Evolutionary conservation across 2,888 invertebrate genomes (phyloP).

Genomic region (Thera britannica): DNA sequence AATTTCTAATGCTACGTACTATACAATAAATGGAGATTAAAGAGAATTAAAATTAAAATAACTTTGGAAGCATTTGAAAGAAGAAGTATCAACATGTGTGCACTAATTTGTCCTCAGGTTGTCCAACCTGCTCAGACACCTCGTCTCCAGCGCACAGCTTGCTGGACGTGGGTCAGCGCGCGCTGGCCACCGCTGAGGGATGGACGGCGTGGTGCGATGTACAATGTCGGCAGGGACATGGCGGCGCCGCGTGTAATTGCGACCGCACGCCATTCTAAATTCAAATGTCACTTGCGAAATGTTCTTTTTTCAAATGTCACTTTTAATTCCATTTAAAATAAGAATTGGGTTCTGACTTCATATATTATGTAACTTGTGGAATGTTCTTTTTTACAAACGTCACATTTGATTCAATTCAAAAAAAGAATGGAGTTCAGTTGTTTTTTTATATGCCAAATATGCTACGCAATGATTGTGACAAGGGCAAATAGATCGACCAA

Average conservation of each 20-base stretch:
- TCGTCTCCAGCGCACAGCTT: constrained; percentile 30
- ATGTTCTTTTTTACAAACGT: too few relatives aligned
- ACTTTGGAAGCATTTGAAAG: too few relatives aligned
- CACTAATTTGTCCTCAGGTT: constrained; percentile 57
- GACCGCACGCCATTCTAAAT: constrained; percentile 86
- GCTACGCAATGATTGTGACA: background rate
- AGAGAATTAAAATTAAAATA: too few relatives aligned
- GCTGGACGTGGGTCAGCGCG: constrained; percentile 19
- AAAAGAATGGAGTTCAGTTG: too few relatives aligned
- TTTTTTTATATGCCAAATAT: too few relatives aligned
- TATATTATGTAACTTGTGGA: background rate
- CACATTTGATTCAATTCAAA: too few relatives aligned
- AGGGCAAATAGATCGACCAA: background rate
- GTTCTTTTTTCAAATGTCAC: too few relatives aligned
- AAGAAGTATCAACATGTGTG: too few relatives aligned
- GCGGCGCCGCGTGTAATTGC: constrained; percentile 91
- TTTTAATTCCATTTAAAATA: too few relatives aligned
- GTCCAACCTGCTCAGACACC: constrained; percentile 65
- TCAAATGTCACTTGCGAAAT: background rate
- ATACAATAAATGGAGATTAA: too few relatives aligned
- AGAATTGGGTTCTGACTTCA: too few relatives aligned
- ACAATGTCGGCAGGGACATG: constrained; percentile 88
- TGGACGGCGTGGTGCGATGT: constrained; percentile 88
- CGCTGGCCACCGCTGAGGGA: constrained; percentile 69
- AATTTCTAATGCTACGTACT: too few relatives aligned